Conservation (phyloP, 1,140 invertebrate genomes). For the Bombyx mandarina region DNA sequence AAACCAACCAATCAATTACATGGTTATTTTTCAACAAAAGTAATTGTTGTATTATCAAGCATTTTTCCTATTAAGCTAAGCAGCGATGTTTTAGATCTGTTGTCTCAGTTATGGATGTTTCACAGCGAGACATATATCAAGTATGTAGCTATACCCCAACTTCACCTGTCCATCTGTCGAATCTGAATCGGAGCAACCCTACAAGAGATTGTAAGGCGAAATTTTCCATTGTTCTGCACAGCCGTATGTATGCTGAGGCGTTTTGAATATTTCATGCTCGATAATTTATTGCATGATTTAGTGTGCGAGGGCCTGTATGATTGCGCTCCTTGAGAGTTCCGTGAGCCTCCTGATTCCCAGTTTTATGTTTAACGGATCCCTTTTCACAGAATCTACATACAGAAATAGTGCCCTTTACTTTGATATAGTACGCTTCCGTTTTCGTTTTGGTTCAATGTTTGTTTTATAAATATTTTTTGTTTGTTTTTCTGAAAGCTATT, state of each 20-base stretch:
- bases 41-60: no score
- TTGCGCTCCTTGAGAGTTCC: constrained; percentile 18
- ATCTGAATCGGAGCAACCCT: constrained; percentile 4
- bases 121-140: no score
- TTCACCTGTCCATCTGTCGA: no score
- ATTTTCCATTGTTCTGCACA: constrained; percentile 43
- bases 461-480: no score
- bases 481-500: no score
- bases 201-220: constrained; percentile 19
- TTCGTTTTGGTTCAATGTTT: constrained; percentile 11
- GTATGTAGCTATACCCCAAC: no score
- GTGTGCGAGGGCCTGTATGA: constrained; percentile 26
- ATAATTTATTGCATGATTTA: constrained; percentile 65
- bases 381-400: constrained; percentile 29
- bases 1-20: no score
- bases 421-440: constrained; percentile 21
- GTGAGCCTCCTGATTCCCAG: constrained; percentile 11
- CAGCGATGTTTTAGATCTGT: no score
- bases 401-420: constrained; percentile 25
- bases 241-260: constrained; percentile 36
- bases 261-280: constrained; percentile 58
- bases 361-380: constrained; percentile 19
- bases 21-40: no score
- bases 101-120: no score
- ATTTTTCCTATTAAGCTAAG: no score